Evolutionary conservation across 2,888 invertebrate species (phyloP), one percentile per base, ranked within the genome.

Genomic region (Ectemnius continuus): DNA sequence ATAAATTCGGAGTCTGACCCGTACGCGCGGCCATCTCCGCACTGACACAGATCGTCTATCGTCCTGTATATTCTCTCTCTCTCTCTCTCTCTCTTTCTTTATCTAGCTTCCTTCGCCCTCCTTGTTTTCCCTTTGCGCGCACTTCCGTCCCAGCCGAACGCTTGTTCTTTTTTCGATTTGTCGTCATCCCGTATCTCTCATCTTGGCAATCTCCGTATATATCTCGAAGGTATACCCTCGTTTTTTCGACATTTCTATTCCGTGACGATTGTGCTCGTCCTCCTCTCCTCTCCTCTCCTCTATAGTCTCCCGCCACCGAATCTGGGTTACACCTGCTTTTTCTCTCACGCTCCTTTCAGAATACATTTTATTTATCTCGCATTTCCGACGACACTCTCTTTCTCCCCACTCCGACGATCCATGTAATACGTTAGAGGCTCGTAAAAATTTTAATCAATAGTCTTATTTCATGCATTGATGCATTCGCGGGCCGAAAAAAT

Each of bases 1-100:
- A 79, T 83, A 85, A 85, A 85, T 85, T 85, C 77, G 76, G 74
- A 78, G 80, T 80, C 77, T 76, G 68, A 79, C 75, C 71, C 66
- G 72, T 73, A 79, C 75, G 67, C 69, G 77, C 76, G 75, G 73
- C 77, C 75, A 69, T 73, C 68, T 75, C 76, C 69, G 67, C 63
- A 56, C 69, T 68, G 66, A 70, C 64, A 64, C 63, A 70, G 67
- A 76, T 72, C 65, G 61, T 60, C 68, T 28, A 65, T 72, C 69
- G 75, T 67, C 45, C 48, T 65, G 59, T 68, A 72, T 67, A 71
- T 70, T 67, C 61, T 61, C 64, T 45, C 8, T 58, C 67, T n/a
- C n/a, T 67, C 61, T 61, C 64, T 45, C 8, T 58, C 67, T 67
- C 61, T 61, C 64, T 45, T 4, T 58, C 67, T 73, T 67, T 73